Base-by-base conservation (phyloP, 2,113 vertebrate species). In the Taurulus bubalis region DNA sequence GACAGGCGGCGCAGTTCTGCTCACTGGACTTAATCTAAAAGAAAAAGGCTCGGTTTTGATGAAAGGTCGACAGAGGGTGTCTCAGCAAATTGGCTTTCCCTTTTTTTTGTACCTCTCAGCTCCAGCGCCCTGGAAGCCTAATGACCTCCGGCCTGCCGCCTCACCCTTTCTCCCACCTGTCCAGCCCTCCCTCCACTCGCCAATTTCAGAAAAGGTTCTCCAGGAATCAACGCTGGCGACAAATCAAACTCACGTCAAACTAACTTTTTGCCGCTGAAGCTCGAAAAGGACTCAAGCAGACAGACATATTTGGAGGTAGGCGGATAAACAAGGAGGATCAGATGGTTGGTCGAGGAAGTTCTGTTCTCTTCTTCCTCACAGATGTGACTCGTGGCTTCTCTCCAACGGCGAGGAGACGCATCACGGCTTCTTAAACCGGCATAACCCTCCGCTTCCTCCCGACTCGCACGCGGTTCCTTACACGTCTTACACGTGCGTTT, bases 21-120 rank as follows among this genome's bases (percentile, higher is more conserved):
- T 90, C 90, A 83, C 87, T 90, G 90, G 91, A 91, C 90, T 85
- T 90, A 91, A 91, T 88, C 88, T 89, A 89, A 91, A 72, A 87
- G 86, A 80, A 84, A 90, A 90, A 88, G 85, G 75, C 51, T 80
- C 77, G 71, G 84, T 88, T 87, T 82, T 90, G 88, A 88, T 86
- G 91, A 91, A 92, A 89, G 84, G 82, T 87, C 84, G 80, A 85
- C 89, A 83, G 88, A 89, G 82, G 82, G 83, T 81, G 87, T 91
- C 92, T 89, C 87, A 87, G 87, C 88, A 93, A 91, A 92, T 92
- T 91, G 91, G 91, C 82, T 85, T 83, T 73, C 64, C 47, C 18
- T 45, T 63, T 78, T 73, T 49, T 67, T 75, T 75, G 47, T 62
- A 79, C 87, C 78, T 79, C 15, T 80, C 78, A 63, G 85, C 82